Conservation (phyloP, 35 echinoderm and acorn worm genomes). For the Chiridota heheva region DNA sequence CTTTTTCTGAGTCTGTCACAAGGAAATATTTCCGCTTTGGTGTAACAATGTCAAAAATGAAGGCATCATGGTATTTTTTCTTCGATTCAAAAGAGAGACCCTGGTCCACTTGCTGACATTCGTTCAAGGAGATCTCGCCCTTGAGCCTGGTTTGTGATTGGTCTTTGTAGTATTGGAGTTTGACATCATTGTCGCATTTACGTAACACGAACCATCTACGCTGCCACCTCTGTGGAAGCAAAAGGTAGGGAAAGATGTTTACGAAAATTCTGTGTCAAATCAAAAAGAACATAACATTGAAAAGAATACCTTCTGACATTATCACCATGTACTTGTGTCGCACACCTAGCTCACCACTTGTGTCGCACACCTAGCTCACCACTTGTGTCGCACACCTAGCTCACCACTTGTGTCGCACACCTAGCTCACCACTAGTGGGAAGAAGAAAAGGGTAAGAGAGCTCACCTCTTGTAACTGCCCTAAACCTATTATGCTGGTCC, state of each 20-base stretch:
- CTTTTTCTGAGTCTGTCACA: conserved; percentile 66
- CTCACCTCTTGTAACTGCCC: too few relatives aligned
- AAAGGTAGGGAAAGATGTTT: not conserved
- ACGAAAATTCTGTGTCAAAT: too few relatives aligned
- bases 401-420: too few relatives aligned
- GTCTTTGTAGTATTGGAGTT: conserved; percentile 81
- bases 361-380: too few relatives aligned
- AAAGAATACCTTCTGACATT: too few relatives aligned
- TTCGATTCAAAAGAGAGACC: conserved; percentile 80
- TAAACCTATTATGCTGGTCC: too few relatives aligned
- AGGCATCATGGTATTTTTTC: conserved; percentile 47
- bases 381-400: too few relatives aligned
- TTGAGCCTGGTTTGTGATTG: conserved; percentile 47
- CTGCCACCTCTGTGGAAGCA: conserved; percentile 69
- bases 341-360: too few relatives aligned
- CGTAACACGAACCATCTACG: conserved; percentile 72
- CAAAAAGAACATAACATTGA: too few relatives aligned
- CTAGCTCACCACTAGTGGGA: too few relatives aligned
- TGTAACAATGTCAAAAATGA: conserved; percentile 88
- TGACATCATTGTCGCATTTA: conserved; percentile 8
- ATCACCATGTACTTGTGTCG: too few relatives aligned
- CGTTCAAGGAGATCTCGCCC: conserved; percentile 65
- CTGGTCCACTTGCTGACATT: conserved; percentile 82
- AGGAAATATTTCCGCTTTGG: conserved; percentile 81
- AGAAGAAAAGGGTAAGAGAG: too few relatives aligned